These are phyloP conservation scores for Carposina sasakii DNA, from an alignment of 1,140 invertebrate genomes.

Conservation along the genomic window DNA sequence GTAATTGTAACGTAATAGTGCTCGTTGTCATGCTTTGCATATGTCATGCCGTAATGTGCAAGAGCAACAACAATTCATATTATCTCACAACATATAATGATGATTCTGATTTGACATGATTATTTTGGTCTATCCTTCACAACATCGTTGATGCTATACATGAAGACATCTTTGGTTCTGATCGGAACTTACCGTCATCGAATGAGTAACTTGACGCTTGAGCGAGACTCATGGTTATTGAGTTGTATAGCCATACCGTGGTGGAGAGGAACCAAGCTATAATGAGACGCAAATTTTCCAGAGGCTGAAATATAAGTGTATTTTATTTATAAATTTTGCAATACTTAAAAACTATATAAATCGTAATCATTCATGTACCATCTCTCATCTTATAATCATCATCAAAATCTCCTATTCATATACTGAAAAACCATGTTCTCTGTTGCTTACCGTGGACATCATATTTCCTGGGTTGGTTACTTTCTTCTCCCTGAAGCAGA, in stretches of 20 bases:
- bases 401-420: too few species aligned
- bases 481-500: conserved; percentile 81
- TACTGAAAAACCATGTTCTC: too few species aligned
- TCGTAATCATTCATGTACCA: too few species aligned
- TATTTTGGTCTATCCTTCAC: too few species aligned
- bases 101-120: too few species aligned
- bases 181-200: conserved; percentile 62
- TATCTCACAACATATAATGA: neutral
- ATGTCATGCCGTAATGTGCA: conserved; percentile 55
- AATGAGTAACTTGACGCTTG: conserved; percentile 54
- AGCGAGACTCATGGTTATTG: conserved; percentile 41
- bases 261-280: conserved; percentile 55
- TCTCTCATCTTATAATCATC: too few species aligned
- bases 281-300: conserved; percentile 52
- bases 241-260: conserved; percentile 57
- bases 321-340: conserved; percentile 3
- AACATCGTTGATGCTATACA: conserved; percentile 17
- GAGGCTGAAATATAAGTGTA: conserved; percentile 38
- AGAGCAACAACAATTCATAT: conserved; percentile 33
- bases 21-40: conserved; percentile 56
- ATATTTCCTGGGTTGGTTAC: conserved; percentile 75
- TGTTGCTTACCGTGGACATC: conserved; percentile 76
- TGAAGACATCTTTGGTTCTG: neutral
- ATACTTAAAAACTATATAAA: too few species aligned
- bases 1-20: conserved; percentile 23